A percentile compares a stretch with the other conserved stretches of the same genome.
phyloP scores from a whole-genome alignment of 2,888 invertebrate genomes.

The Sacculina carcini region DNA sequence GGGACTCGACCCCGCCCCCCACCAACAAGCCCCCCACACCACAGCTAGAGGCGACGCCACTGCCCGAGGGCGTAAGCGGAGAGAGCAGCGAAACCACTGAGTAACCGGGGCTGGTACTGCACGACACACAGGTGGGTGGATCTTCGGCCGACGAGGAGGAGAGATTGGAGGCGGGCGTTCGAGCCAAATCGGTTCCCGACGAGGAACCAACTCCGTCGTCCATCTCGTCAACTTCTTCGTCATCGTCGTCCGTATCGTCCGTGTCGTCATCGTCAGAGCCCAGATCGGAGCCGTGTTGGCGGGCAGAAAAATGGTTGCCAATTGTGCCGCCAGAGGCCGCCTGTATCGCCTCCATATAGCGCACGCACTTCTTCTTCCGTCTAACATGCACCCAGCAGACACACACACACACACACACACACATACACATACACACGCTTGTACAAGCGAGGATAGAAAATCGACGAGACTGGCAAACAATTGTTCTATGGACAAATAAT shows the following conservation, averaged over 20 bases:
- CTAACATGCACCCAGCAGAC: slow-evolving; percentile 27
- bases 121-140: slow-evolving; percentile 19
- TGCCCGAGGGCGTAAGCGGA: slow-evolving; percentile 7
- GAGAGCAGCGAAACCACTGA: slow-evolving; percentile 11
- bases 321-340: slow-evolving; percentile 30
- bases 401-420: not conserved
- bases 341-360: slow-evolving; percentile 65
- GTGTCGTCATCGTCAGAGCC: slow-evolving; percentile 33
- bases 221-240: slow-evolving; percentile 16
- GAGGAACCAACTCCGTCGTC: slow-evolving; percentile 16
- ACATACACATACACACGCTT: not conserved
- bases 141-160: slow-evolving; percentile 26
- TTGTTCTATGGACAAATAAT: no score
- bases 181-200: slow-evolving; percentile 19
- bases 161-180: slow-evolving; percentile 20
- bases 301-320: no score
- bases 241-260: slow-evolving; percentile 27
- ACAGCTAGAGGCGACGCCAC: slow-evolving; percentile 5
- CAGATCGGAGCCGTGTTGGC: no score
- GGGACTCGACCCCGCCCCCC: slow-evolving; percentile 18
- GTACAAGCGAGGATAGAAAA: not conserved
- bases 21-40: slow-evolving; percentile 11
- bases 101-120: slow-evolving; percentile 9
- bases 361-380: slow-evolving; percentile 90
- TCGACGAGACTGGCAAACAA: not conserved